Percentiles rank a stretch among this genome's conserved stretches.
Evolutionary conservation across 2,797 vertebrate species (phyloP).

Genomic region (Hybognathus amarus): DNA sequence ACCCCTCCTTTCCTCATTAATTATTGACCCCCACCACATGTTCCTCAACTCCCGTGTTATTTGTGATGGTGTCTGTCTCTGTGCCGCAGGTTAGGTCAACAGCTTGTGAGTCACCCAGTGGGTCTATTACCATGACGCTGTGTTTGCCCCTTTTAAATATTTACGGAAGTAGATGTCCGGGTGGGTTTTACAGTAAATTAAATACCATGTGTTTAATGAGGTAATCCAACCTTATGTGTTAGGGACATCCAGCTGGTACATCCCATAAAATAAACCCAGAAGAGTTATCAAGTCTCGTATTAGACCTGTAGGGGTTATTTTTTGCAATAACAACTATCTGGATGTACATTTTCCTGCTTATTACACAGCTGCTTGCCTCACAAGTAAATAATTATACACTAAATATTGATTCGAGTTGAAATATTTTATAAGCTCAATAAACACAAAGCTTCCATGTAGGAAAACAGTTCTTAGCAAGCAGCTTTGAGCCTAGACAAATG

Average conservation of each 20-base stretch:
- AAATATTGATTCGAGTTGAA: neutral
- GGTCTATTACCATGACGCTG: constrained; percentile 29
- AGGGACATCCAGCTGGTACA: neutral
- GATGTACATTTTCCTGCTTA: neutral
- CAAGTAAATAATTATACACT: neutral
- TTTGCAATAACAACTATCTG: neutral
- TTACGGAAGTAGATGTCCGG: constrained; percentile 18
- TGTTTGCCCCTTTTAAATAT: constrained; percentile 41
- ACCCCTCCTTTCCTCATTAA: constrained; percentile 43
- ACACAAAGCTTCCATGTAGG: neutral
- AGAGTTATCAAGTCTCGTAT: neutral
- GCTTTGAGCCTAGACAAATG: neutral
- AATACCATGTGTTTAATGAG: neutral
- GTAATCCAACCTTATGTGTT: neutral
- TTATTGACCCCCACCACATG: constrained; percentile 53
- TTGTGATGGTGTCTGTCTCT: constrained; percentile 33
- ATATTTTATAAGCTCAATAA: neutral
- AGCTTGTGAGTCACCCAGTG: constrained; percentile 35
- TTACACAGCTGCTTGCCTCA: neutral
- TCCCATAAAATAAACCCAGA: neutral
- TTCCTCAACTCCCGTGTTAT: constrained; percentile 27
- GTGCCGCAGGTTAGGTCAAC: constrained; percentile 42
- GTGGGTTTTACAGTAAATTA: constrained; percentile 9
- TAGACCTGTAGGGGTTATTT: neutral
- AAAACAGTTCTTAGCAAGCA: neutral